A percentile compares a stretch with the other conserved stretches of the same genome.
Conservation (phyloP, 2,888 invertebrate genomes). For the Caenorhabditis plicata region DNA sequence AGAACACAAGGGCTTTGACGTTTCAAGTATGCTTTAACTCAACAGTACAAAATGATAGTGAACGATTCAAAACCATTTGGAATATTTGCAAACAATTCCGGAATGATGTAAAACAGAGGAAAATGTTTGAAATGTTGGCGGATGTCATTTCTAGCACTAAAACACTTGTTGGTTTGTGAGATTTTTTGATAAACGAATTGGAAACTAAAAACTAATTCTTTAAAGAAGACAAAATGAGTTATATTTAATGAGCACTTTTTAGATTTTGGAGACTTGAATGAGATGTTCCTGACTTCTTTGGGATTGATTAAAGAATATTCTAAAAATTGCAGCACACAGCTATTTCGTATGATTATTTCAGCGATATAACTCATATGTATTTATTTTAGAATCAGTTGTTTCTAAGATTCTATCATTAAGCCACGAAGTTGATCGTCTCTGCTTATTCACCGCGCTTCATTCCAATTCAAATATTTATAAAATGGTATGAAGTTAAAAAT, state of each 20-base stretch:
- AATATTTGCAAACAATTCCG: background rate
- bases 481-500: slow-evolving; percentile 1
- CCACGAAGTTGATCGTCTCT: slow-evolving; percentile 16
- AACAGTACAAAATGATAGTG: slow-evolving; percentile 1
- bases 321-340: slow-evolving; percentile 5
- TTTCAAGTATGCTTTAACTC: slow-evolving; percentile 9
- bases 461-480: slow-evolving; percentile 1
- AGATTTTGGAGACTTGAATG: no score
- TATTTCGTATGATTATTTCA: slow-evolving; percentile 6
- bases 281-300: slow-evolving; percentile 2
- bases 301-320: background rate
- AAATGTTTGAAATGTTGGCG: slow-evolving; percentile 27
- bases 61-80: slow-evolving; percentile 8
- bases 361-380: background rate
- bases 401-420: slow-evolving; percentile 13
- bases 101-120: slow-evolving; percentile 8
- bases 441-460: slow-evolving; percentile 10
- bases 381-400: no score
- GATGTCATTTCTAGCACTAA: slow-evolving; percentile 10
- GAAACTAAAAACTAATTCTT: no score
- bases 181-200: background rate
- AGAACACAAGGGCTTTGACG: slow-evolving; percentile 14
- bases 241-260: no score
- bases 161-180: slow-evolving; percentile 12
- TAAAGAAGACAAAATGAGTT: no score